Percentiles rank a stretch among this genome's conserved stretches.
Conservation (phyloP, 2,113 vertebrate species). For the Zosterops japonicus region DNA sequence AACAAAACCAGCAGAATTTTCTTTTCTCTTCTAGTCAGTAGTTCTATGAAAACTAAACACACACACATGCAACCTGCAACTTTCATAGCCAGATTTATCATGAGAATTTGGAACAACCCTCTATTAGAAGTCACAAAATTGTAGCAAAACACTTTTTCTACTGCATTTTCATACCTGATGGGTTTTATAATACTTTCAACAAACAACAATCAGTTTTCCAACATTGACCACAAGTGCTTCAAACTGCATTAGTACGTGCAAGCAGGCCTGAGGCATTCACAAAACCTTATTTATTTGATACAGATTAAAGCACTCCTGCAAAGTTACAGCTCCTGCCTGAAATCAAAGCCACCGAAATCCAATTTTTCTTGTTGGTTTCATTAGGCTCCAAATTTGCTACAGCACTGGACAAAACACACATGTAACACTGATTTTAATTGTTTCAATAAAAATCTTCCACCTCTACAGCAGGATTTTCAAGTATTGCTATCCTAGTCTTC, state of each 20-base stretch:
- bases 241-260: not conserved
- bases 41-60: constrained; percentile 4
- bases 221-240: not conserved
- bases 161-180: not conserved
- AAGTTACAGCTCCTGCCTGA: not conserved
- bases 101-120: not conserved
- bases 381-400: not conserved
- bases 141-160: not conserved
- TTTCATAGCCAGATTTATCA: not conserved
- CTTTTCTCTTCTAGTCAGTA: constrained; percentile 5
- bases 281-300: not conserved
- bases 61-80: not conserved
- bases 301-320: constrained; percentile 1
- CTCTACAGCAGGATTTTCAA: constrained; percentile 17
- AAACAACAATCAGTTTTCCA: constrained; percentile 5
- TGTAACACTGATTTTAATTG: not conserved
- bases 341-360: not conserved
- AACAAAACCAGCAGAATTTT: constrained; percentile 1
- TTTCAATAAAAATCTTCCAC: constrained; percentile 25
- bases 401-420: not conserved
- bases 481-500: constrained; percentile 30
- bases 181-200: not conserved
- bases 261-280: constrained; percentile 22
- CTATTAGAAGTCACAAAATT: not conserved
- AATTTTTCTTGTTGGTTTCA: not conserved